Evolutionary conservation across 2,888 invertebrate species (phyloP), one percentile per base, ranked within the genome.

Genomic region (Geophilus truncorum): DNA sequence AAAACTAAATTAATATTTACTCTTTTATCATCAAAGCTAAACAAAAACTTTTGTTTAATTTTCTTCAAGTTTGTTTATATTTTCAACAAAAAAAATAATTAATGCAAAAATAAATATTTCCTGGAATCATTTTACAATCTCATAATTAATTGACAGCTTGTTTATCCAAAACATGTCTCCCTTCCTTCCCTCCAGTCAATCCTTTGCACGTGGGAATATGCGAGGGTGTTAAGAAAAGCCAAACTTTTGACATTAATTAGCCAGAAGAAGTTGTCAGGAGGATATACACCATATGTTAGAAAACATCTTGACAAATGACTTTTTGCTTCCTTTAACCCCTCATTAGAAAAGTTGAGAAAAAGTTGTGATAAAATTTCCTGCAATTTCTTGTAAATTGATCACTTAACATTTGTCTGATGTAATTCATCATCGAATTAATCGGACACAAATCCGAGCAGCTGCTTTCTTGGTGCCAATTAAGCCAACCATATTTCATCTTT

Each of bases 41-140:
- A 34, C 10, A 84, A 81, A 82, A 82, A 80, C 81, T 81, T 79
- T 25, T 21, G 2, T 4, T 57, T 18, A 5, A 57, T 4, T 40
- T 40, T 40, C 5, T 40, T 2, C 1, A 5, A 34, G 5, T 34
- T 34, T 34, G 34, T 34, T 9, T 7, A 34, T 34, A 7, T 34
- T 34, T 34, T 34, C 9, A 34, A 34, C 34, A 34, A 34, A 34
- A n/a, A n/a, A n/a, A n/a, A n/a, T n/a, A n/a, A n/a, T n/a, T n/a
- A n/a, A n/a, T n/a, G 15, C 36, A 40, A 5, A 5, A 40, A 40
- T 40, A n/a, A n/a, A n/a, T n/a, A n/a, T n/a, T n/a, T n/a, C n/a
- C n/a, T 40, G n/a, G 40, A 40, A 12, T 40, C 15, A 3, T 40
- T 12, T 12, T 15, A 0, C 2, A 62, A 62, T 23, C 18, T 18